These are phyloP conservation scores for Perithous albicinctus DNA, from an alignment of 2,888 invertebrate genomes.

Conservation along the genomic window DNA sequence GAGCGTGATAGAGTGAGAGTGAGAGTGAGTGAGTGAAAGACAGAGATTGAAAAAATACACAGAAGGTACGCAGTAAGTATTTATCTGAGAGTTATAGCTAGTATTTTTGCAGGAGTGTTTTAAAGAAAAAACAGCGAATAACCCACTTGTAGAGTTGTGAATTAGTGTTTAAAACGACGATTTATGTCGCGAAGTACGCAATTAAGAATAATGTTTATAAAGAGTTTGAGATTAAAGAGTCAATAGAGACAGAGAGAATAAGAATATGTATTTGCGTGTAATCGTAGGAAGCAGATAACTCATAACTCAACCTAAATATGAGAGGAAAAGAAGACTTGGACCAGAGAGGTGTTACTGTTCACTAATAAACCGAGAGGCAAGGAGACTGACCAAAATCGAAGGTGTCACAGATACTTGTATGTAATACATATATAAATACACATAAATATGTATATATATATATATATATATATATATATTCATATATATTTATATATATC, in stretches of 20 bases:
- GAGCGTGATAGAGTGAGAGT: slow-evolving; percentile 13
- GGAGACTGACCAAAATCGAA: slow-evolving; percentile 84
- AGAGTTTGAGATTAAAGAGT: slow-evolving; percentile 18
- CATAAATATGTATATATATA: slow-evolving; percentile 29
- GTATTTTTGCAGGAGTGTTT: not conserved
- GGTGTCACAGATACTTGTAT: slow-evolving; percentile 76
- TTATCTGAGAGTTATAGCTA: slow-evolving; percentile 13
- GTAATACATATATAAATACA: slow-evolving; percentile 43
- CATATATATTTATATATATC: slow-evolving; percentile 32
- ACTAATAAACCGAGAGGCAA: slow-evolving; percentile 85
- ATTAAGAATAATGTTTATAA: no score
- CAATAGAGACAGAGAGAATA: slow-evolving; percentile 39
- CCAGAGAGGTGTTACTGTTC: slow-evolving; percentile 85
- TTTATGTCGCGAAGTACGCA: not conserved
- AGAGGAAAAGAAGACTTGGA: slow-evolving; percentile 84
- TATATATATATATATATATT: slow-evolving; percentile 15
- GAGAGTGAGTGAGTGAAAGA: slow-evolving; percentile 7
- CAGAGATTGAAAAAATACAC: slow-evolving; percentile 12
- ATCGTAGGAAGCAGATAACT: slow-evolving; percentile 76
- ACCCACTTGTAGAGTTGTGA: slow-evolving; percentile 8
- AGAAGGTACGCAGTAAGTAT: not conserved
- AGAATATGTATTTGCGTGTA: slow-evolving; percentile 45
- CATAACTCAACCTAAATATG: slow-evolving; percentile 83
- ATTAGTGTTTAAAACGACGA: slow-evolving; percentile 9
- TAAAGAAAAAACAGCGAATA: not conserved